Conservation (phyloP, 1,140 invertebrate species). For the Polypedilum vanderplanki region DNA sequence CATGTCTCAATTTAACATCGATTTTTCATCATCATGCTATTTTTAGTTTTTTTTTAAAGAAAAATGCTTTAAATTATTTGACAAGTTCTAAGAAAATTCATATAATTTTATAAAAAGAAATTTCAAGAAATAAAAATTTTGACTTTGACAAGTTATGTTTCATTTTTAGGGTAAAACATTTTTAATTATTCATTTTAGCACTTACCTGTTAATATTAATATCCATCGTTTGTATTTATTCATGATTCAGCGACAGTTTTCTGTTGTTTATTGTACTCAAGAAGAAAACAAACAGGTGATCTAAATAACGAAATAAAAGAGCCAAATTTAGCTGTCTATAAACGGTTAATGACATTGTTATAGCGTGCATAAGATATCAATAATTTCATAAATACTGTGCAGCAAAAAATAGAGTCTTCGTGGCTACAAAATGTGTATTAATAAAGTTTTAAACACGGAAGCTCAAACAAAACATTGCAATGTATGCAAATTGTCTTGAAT, state of each 20-base stretch:
- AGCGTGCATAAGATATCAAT: background rate
- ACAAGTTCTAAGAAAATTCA: background rate
- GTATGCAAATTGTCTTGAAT: background rate
- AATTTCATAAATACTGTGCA: background rate
- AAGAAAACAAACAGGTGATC: slow-evolving; percentile 7
- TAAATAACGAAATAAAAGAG: background rate
- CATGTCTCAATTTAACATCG: background rate
- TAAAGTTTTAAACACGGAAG: background rate
- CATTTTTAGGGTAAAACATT: too few species aligned
- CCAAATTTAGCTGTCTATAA: background rate
- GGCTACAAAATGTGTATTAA: background rate
- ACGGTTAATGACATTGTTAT: slow-evolving; percentile 11
- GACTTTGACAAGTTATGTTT: too few species aligned
- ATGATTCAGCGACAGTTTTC: background rate
- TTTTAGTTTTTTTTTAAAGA: background rate
- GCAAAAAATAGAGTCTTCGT: background rate
- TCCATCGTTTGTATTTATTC: slow-evolving; percentile 26
- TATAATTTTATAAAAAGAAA: background rate
- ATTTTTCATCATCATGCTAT: background rate
- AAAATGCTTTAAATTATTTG: background rate
- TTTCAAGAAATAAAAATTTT: background rate
- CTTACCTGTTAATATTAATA: slow-evolving; percentile 11
- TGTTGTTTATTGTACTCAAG: slow-evolving; percentile 1
- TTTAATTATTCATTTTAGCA: background rate
- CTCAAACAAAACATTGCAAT: background rate